Evolutionary conservation across 2,797 vertebrate species (phyloP).

Genomic region (Ambastaia sidthimunki): DNA sequence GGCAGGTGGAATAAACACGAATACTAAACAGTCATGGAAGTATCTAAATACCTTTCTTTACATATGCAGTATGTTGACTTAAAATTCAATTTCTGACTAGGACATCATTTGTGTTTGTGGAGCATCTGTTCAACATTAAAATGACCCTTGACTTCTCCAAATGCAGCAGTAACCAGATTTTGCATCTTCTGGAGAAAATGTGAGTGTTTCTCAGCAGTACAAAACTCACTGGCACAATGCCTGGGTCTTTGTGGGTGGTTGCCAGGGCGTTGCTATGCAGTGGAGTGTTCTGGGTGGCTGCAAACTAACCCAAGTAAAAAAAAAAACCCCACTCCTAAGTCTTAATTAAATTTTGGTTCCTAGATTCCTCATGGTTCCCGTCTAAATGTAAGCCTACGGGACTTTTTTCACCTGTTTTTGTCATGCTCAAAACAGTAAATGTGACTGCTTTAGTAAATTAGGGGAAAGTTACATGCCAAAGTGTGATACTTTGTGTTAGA

Average conservation of each 20-base stretch:
- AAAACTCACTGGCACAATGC: not conserved
- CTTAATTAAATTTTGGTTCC: not conserved
- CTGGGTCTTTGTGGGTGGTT: not conserved
- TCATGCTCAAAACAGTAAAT: not conserved
- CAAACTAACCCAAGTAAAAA: not conserved
- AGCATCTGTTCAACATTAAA: not conserved
- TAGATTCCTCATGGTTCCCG: not conserved
- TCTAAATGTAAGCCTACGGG: not conserved
- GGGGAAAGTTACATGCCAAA: not conserved
- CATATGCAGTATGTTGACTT: too few relatives aligned
- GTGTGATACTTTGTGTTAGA: not conserved
- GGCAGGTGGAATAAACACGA: not conserved
- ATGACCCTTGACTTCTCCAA: not conserved
- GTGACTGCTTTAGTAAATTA: not conserved
- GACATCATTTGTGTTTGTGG: not conserved
- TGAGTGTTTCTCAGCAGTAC: not conserved
- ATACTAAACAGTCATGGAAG: slow-evolving; percentile 8
- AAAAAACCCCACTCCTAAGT: not conserved
- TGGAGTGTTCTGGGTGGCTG: not conserved
- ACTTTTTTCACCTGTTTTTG: not conserved
- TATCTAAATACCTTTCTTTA: too few relatives aligned
- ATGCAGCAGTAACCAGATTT: not conserved
- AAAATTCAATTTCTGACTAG: not conserved
- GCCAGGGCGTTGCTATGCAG: not conserved
- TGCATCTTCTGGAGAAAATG: not conserved